Conservation (phyloP, 1,140 invertebrate species). For the Teleogryllus occipitalis region DNA sequence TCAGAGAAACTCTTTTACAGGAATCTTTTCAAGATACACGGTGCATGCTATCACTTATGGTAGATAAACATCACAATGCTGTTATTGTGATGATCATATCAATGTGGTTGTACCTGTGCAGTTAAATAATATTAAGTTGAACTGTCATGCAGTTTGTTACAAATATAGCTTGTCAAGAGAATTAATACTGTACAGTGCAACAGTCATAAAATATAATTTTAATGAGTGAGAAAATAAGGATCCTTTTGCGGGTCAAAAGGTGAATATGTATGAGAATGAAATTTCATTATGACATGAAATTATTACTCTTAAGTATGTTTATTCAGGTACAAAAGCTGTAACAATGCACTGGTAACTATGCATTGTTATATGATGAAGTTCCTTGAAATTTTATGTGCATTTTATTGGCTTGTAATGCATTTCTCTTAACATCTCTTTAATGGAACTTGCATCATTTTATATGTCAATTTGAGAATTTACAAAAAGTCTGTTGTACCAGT, state of each 20-base stretch:
- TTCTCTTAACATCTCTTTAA: neutral
- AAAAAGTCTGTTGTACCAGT: neutral
- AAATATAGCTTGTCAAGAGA: neutral
- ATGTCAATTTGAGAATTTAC: neutral
- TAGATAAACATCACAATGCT: neutral
- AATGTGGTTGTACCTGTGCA: neutral
- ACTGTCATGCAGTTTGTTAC: neutral
- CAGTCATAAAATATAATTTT: neutral
- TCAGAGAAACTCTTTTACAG: neutral
- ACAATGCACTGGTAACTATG: neutral
- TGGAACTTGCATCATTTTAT: neutral
- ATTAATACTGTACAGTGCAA: neutral
- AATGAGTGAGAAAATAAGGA: neutral
- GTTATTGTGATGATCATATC: neutral
- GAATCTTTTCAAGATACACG: neutral
- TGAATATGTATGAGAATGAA: neutral
- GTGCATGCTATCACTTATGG: neutral
- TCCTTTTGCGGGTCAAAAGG: neutral
- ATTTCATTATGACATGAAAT: neutral
- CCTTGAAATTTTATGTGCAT: conserved; percentile 1
- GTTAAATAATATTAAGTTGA: neutral
- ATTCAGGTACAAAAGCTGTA: neutral
- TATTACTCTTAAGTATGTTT: neutral
- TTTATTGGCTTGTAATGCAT: neutral
- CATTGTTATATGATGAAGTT: neutral